A percentile compares a stretch with the other conserved stretches of the same genome.
Evolutionary conservation across 2,113 vertebrate genomes (phyloP).

Genomic region (Ardeotis arabs): DNA sequence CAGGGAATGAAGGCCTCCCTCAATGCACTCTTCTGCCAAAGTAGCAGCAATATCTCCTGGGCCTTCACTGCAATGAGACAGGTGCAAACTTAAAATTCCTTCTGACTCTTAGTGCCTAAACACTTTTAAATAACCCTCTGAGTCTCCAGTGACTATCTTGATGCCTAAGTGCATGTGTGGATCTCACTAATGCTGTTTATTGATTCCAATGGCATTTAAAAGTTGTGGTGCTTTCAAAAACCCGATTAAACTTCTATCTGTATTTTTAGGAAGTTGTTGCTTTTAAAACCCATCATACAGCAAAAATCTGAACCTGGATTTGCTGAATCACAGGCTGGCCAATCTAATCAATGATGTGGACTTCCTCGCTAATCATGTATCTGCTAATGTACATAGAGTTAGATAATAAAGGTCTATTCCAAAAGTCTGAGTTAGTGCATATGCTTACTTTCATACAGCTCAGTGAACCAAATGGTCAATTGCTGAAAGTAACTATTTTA

Average conservation of each 20-base stretch:
- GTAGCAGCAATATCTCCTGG: not conserved
- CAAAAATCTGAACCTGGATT: not conserved
- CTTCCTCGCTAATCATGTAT: constrained; percentile 2
- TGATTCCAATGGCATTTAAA: constrained; percentile 38
- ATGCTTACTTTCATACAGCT: not conserved
- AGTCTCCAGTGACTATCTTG: not conserved
- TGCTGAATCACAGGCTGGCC: not conserved
- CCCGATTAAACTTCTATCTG: not conserved
- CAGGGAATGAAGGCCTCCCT: not conserved
- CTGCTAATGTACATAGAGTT: not conserved
- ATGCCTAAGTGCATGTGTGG: constrained; percentile 42
- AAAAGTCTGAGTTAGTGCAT: not conserved
- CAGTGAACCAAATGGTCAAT: not conserved
- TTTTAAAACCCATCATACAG: constrained; percentile 21
- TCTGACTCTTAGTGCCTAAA: not conserved
- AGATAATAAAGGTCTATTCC: not conserved
- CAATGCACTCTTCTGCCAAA: not conserved
- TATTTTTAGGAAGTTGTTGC: constrained; percentile 25
- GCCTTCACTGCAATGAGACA: not conserved
- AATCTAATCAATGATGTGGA: constrained; percentile 4
- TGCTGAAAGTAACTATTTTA: not conserved
- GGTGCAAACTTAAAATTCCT: not conserved
- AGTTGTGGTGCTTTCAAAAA: not conserved
- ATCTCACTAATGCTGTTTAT: constrained; percentile 9
- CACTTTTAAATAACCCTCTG: not conserved